phyloP scores from a whole-genome alignment of 2,888 invertebrate species.

The Hydriomena furcata region DNA sequence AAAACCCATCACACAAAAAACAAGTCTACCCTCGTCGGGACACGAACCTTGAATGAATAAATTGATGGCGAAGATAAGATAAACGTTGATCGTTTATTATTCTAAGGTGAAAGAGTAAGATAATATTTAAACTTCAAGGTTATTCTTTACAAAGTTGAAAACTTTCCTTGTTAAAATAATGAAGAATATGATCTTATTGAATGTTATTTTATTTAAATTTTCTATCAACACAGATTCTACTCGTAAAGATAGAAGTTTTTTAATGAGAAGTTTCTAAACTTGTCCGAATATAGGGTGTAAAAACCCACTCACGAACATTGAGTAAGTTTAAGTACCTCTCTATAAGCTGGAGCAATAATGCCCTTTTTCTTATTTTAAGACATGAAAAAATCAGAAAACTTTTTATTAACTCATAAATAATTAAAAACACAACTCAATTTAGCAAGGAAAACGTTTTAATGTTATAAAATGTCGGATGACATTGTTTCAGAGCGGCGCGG shows the following conservation, averaged over 20 bases:
- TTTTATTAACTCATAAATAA: too few species aligned
- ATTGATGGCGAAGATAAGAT: not conserved
- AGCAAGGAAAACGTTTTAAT: slow-evolving; percentile 18
- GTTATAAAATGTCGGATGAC: slow-evolving; percentile 25
- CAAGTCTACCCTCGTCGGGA: not conserved
- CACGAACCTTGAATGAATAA: not conserved
- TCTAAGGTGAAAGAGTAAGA: slow-evolving; percentile 3
- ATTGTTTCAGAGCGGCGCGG: slow-evolving; percentile 20
- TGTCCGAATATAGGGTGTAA: too few species aligned
- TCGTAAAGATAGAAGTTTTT: too few species aligned
- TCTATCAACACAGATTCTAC: not conserved
- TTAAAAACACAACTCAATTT: too few species aligned
- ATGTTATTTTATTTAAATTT: slow-evolving; percentile 4
- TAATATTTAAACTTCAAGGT: slow-evolving; percentile 19
- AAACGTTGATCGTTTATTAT: not conserved
- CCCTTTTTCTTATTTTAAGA: too few species aligned
- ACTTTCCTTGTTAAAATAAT: slow-evolving; percentile 36
- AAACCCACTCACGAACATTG: too few species aligned
- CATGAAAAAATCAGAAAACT: too few species aligned
- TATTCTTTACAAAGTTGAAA: slow-evolving; percentile 15
- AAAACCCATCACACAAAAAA: slow-evolving; percentile 5
- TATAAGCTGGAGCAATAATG: too few species aligned
- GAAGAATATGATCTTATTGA: slow-evolving; percentile 21
- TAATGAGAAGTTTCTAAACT: too few species aligned
- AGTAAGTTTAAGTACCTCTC: too few species aligned